Base-by-base conservation (phyloP, 2,797 vertebrate species). In the Rhynchonycteris naso region DNA sequence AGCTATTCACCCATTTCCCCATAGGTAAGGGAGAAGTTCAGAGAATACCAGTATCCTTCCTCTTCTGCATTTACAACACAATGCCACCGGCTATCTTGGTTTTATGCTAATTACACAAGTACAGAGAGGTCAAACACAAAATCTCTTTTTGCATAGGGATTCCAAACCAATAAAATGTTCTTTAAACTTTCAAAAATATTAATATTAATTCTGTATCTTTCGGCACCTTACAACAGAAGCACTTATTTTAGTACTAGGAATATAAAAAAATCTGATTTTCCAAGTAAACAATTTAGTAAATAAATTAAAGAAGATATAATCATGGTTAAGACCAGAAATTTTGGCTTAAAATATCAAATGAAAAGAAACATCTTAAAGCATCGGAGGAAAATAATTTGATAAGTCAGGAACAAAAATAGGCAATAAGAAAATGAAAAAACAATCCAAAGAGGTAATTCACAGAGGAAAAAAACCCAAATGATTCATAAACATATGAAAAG, bases 401-500 rank as follows among this genome's bases (percentile, higher is more conserved):
- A 69, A 87, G 1, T 75, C 24, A 58, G 58, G 19, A 63, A 21
- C 38, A 84, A 85, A 83, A 50, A 50, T 43, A 6, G 28, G 66
- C 33, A 90, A 56, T 50, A 78, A 14, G 13, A 68, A 84, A 93
- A 54, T n/a, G 24, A 71, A 18, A 30, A 78, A 90, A 90, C 61
- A 47, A 47, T 54, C 30, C 28, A 5, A 82, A 90, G 54, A 76
- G 56, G 19, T 14, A 94, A 74, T 72, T 93, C 43, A 28, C 38
- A 33, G 56, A 95, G 43, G 24, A 85, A 68, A 1, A 1, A 86
- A 76, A 30, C 9, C 13, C 75, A 74, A 90, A 91, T 74, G 65
- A 18, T 68, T 43, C 78, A 78, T 90, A 90, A 66, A n/a, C n/a
- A 79, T 83, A 78, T 80, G 71, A 92, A 90, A 87, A 95, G 43